A percentile compares a stretch with the other conserved stretches of the same genome.
Conservation (phyloP, 2,888 invertebrate genomes). For the Adineta ricciae region DNA sequence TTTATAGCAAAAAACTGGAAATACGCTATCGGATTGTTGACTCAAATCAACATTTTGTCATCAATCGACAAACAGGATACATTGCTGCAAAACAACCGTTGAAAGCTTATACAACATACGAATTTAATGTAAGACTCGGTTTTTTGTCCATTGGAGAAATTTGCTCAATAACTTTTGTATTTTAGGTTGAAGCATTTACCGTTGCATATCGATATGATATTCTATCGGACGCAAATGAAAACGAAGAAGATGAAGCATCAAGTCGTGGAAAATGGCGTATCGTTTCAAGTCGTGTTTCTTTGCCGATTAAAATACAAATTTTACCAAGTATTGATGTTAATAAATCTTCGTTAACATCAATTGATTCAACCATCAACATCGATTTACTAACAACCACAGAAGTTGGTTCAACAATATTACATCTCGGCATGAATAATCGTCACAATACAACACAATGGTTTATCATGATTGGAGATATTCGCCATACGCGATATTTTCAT, state of each 20-base stretch:
- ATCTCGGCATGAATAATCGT: background rate
- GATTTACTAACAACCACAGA: background rate
- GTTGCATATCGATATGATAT: background rate
- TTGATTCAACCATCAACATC: background rate
- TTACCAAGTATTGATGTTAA: background rate
- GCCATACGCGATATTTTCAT: background rate
- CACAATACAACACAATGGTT: no score
- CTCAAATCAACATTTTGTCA: background rate
- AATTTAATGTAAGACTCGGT: background rate
- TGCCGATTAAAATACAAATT: background rate
- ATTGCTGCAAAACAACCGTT: constrained; percentile 4
- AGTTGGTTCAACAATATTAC: background rate
- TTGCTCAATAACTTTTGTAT: no score
- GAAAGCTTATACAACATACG: background rate
- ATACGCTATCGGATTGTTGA: background rate
- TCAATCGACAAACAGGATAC: background rate
- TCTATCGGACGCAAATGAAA: background rate
- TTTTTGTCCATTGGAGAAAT: no score
- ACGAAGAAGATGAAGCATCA: background rate
- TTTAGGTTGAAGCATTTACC: constrained; percentile 3
- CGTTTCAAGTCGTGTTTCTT: background rate
- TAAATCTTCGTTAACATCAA: background rate
- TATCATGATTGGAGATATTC: background rate
- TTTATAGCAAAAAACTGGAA: background rate
- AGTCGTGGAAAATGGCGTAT: background rate